A percentile compares a stretch with the other conserved stretches of the same genome.
These are phyloP conservation scores for Gorsachius magnificus DNA, from an alignment of 2,797 vertebrate species.

Conservation along the genomic window DNA sequence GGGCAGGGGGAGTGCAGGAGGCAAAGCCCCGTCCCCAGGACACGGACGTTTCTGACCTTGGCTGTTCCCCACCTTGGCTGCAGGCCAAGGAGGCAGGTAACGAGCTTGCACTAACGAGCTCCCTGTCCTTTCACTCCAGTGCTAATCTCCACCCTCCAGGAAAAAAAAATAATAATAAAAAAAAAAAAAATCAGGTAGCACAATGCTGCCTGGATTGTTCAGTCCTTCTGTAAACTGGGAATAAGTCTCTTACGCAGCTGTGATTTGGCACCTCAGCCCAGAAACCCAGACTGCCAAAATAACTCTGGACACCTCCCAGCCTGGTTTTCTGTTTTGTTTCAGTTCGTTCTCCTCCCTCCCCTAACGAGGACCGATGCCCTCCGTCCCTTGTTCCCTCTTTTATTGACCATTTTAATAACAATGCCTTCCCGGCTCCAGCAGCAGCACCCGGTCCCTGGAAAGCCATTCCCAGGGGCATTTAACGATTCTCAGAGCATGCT, in stretches of 20 bases:
- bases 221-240: not conserved
- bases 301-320: constrained; percentile 57
- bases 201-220: constrained; percentile 4
- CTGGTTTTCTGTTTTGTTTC: constrained; percentile 32
- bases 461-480: constrained; percentile 56
- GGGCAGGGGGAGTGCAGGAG: fast-evolving
- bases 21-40: not conserved
- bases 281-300: constrained; percentile 48
- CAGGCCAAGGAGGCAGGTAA: constrained; percentile 22
- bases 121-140: constrained; percentile 21
- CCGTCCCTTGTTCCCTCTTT: constrained; percentile 36
- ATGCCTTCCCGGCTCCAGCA: not conserved
- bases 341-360: constrained; percentile 19
- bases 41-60: not conserved
- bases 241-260: constrained; percentile 4
- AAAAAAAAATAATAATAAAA: not conserved
- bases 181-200: not conserved
- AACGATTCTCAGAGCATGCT: constrained; percentile 20
- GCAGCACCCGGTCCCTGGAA: constrained; percentile 39
- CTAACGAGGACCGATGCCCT: constrained; percentile 48
- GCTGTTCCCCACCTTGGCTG: not conserved
- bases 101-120: constrained; percentile 20
- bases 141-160: constrained; percentile 36
- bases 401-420: constrained; percentile 44
- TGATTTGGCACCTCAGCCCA: constrained; percentile 26